Percentiles rank a stretch among this genome's conserved stretches.
These are phyloP conservation scores for Clavelina lepadiformis DNA, from an alignment of 23 tunicate genomes.

Conservation along the genomic window DNA sequence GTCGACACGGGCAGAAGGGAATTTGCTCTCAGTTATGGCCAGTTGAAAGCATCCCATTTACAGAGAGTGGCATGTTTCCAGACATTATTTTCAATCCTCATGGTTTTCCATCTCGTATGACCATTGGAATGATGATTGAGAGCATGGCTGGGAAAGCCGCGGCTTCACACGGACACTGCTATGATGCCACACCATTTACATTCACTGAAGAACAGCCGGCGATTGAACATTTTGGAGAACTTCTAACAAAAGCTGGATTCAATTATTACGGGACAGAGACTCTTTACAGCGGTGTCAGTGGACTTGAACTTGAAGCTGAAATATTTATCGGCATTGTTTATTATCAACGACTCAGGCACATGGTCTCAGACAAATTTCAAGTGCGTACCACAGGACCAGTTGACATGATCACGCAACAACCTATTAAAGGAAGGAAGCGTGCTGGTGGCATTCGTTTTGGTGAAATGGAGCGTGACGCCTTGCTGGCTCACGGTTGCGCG, in stretches of 20 bases:
- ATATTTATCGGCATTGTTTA: conserved; percentile 93
- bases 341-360: conserved; percentile 95
- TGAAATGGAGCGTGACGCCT: conserved; percentile 98
- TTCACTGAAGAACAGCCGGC: conserved; percentile 89
- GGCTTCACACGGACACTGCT: conserved; percentile 67
- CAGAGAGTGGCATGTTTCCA: conserved; percentile 91
- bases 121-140: conserved; percentile 99
- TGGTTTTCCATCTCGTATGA: conserved; percentile 99
- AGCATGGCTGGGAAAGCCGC: conserved; percentile 96
- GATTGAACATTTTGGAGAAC: conserved; percentile 76
- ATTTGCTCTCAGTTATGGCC: conserved; percentile 94
- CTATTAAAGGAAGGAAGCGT: conserved; percentile 84
- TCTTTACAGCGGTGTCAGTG: conserved; percentile 89
- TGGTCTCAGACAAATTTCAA: conserved; percentile 98
- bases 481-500: conserved; percentile 88
- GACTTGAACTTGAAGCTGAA: conserved; percentile 85
- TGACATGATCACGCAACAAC: conserved; percentile 89
- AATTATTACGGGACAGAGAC: conserved; percentile 87
- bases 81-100: conserved; percentile 99
- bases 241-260: conserved; percentile 79
- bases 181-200: conserved; percentile 95
- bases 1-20: conserved; percentile 97
- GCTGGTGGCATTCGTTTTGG: conserved; percentile 96
- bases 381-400: conserved; percentile 89
- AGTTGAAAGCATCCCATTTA: conserved; percentile 72